These are phyloP conservation scores for Heterotilapia buettikoferi DNA, from an alignment of 2,113 vertebrate species.

Conservation along the genomic window DNA sequence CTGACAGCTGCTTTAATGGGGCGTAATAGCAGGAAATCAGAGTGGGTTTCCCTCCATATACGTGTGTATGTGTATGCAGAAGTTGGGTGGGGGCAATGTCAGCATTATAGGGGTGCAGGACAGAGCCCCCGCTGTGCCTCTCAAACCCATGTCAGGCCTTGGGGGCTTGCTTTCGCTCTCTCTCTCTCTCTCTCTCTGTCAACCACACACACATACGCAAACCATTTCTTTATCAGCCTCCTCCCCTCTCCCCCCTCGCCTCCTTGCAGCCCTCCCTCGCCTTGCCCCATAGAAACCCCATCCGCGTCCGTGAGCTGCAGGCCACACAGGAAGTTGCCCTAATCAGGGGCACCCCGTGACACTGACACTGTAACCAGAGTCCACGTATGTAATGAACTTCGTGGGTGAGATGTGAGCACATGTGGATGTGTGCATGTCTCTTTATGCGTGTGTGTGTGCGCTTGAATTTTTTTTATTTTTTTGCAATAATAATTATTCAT, in stretches of 20 bases:
- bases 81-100: background rate
- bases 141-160: constrained; percentile 48
- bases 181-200: background rate
- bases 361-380: constrained; percentile 56
- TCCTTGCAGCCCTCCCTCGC: background rate
- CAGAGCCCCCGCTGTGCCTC: constrained; percentile 64
- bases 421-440: background rate
- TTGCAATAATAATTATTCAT: constrained; percentile 46
- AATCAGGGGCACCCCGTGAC: constrained; percentile 68
- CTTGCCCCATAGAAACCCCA: constrained; percentile 29
- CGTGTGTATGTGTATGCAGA: background rate
- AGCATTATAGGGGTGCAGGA: constrained; percentile 25
- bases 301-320: constrained; percentile 50
- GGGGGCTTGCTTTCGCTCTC: background rate
- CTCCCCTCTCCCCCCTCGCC: background rate
- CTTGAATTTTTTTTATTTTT: background rate
- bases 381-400: constrained; percentile 13
- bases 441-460: background rate
- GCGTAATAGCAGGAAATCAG: constrained; percentile 79
- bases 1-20: constrained; percentile 76
- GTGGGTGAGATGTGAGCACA: background rate
- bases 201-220: background rate
- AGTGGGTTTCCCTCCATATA: constrained; percentile 55
- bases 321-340: constrained; percentile 73
- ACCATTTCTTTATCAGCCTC: constrained; percentile 46